Percentiles rank a stretch among this genome's conserved stretches.
These are phyloP conservation scores for Pongo pygmaeus DNA, from an alignment of 2,113 vertebrate genomes.

Conservation along the genomic window DNA sequence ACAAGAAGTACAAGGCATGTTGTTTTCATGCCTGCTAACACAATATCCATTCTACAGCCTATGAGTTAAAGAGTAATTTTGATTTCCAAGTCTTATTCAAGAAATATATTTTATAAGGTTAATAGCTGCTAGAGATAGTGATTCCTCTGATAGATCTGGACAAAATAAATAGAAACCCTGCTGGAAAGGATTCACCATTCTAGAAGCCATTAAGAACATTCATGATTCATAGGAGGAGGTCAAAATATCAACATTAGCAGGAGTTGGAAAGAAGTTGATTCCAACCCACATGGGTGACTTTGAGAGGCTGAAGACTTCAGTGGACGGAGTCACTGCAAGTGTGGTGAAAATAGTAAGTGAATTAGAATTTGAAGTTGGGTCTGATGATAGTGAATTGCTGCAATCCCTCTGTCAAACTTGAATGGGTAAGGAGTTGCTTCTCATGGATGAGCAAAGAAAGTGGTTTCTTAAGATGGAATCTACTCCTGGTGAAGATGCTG, in stretches of 20 bases:
- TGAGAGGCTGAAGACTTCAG: not conserved
- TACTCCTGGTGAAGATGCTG: not conserved
- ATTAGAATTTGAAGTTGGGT: not conserved
- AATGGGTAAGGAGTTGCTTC: not conserved
- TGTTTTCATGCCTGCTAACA: not conserved
- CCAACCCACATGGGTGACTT: not conserved
- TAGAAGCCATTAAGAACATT: not conserved
- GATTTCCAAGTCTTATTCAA: not conserved
- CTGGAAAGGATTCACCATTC: not conserved
- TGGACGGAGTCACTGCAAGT: not conserved
- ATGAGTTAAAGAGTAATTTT: not conserved
- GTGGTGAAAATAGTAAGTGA: not conserved
- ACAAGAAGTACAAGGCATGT: not conserved
- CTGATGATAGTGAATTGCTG: not conserved
- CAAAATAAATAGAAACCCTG: not conserved
- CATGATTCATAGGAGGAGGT: not conserved
- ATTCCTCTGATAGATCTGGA: not conserved
- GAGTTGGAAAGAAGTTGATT: not conserved
- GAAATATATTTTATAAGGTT: not conserved
- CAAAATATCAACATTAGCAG: not conserved
- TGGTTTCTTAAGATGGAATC: not conserved
- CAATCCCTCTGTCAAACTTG: not conserved
- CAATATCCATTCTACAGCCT: not conserved
- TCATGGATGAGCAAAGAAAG: not conserved
- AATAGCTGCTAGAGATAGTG: not conserved